Conservation (phyloP, 1,140 invertebrate genomes). For the Aphelinus atriplicis region DNA sequence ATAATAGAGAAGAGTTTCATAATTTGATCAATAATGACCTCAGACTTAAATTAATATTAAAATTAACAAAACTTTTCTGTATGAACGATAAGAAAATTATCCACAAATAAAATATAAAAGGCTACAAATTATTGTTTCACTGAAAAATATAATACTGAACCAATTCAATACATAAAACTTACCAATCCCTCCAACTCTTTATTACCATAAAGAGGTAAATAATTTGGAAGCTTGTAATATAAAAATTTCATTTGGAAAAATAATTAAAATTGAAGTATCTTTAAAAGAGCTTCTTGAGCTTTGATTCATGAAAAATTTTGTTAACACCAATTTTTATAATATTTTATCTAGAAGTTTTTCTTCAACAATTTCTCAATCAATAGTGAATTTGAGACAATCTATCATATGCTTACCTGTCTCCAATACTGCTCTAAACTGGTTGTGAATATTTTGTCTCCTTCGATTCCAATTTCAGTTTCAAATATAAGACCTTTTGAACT, state of each 20-base stretch:
- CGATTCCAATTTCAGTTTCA: conserved; percentile 85
- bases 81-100: conserved; percentile 20
- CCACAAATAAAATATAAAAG: not conserved
- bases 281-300: not conserved
- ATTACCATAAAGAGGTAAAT: conserved; percentile 76
- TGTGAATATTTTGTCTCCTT: conserved; percentile 83
- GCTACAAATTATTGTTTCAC: conserved; percentile 9
- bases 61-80: conserved; percentile 37
- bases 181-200: conserved; percentile 80
- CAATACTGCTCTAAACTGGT: conserved; percentile 84
- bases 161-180: conserved; percentile 53
- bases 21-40: conserved; percentile 27
- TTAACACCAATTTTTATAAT: conserved; percentile 9
- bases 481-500: conserved; percentile 92
- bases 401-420: conserved; percentile 77
- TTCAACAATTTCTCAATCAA: not conserved
- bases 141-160: conserved; percentile 14
- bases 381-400: not conserved
- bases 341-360: not conserved
- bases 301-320: conserved; percentile 30
- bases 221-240: conserved; percentile 74
- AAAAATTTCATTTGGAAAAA: conserved; percentile 37
- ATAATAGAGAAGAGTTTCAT: conserved; percentile 21
- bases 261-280: conserved; percentile 22
- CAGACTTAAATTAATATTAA: not conserved